These are phyloP conservation scores for Nannoperca obscura DNA, from an alignment of 2,797 vertebrate genomes.

Conservation along the genomic window DNA sequence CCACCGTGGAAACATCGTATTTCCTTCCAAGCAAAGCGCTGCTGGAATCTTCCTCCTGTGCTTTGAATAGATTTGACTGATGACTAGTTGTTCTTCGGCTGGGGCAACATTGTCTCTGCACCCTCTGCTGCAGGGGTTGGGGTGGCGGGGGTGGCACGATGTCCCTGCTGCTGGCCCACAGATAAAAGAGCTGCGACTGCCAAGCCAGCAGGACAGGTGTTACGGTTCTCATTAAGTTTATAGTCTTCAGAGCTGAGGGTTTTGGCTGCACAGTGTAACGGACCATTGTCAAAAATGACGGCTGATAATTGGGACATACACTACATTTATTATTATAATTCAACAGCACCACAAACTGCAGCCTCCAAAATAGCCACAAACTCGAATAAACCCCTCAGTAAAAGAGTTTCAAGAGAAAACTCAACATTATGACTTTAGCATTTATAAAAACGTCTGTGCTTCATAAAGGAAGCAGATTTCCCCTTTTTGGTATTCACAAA, in stretches of 20 bases:
- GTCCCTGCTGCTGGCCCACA: constrained; percentile 22
- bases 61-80: constrained; percentile 69
- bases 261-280: neutral
- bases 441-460: neutral
- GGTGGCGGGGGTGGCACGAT: no score
- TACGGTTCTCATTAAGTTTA: constrained; percentile 46
- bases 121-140: neutral
- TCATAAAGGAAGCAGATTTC: neutral
- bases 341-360: neutral
- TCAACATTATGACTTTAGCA: neutral
- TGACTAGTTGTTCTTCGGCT: constrained; percentile 41
- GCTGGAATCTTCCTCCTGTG: constrained; percentile 46
- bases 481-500: neutral
- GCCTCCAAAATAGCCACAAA: neutral
- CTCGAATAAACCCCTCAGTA: neutral
- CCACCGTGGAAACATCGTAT: constrained; percentile 31
- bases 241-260: constrained; percentile 5
- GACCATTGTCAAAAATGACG: neutral
- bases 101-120: constrained; percentile 38
- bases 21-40: constrained; percentile 47
- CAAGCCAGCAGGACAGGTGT: constrained; percentile 51
- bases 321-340: neutral
- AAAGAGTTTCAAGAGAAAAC: neutral
- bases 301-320: neutral
- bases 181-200: constrained; percentile 46